phyloP scores from a whole-genome alignment of 2,888 invertebrate genomes.

The Andricus curvator region DNA sequence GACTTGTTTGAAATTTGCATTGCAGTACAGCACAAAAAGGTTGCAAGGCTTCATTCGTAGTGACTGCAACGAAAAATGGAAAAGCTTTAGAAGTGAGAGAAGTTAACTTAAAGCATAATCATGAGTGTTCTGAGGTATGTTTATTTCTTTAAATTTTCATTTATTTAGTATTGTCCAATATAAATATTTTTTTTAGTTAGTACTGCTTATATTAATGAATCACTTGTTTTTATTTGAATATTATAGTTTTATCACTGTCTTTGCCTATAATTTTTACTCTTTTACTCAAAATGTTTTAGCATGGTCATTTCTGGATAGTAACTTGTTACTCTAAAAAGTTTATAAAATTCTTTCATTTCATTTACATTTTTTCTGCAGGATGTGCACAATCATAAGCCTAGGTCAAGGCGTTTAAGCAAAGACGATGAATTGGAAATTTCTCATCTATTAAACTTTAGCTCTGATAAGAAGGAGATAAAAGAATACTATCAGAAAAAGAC shows the following conservation, averaged over 20 bases:
- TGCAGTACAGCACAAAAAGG: background rate
- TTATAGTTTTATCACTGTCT: too few relatives aligned
- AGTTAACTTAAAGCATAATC: background rate
- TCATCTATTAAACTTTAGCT: background rate
- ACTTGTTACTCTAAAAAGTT: too few relatives aligned
- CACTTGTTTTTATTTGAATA: too few relatives aligned
- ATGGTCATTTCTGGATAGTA: too few relatives aligned
- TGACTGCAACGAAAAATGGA: background rate
- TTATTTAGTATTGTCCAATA: background rate
- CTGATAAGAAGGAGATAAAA: background rate
- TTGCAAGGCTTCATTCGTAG: background rate
- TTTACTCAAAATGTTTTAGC: too few relatives aligned
- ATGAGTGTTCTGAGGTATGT: background rate
- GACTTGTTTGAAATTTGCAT: background rate
- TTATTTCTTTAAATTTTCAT: background rate
- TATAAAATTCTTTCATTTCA: background rate
- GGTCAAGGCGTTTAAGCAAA: background rate
- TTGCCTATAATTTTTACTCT: too few relatives aligned
- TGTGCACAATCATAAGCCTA: constrained; percentile 3
- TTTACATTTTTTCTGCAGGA: background rate
- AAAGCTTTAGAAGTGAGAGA: constrained; percentile 1
- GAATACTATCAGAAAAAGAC: constrained; percentile 7
- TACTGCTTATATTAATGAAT: too few relatives aligned
- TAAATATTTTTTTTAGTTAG: too few relatives aligned
- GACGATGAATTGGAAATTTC: background rate